Conservation (phyloP, 2,888 invertebrate species). For the Drosophila meridiana region DNA sequence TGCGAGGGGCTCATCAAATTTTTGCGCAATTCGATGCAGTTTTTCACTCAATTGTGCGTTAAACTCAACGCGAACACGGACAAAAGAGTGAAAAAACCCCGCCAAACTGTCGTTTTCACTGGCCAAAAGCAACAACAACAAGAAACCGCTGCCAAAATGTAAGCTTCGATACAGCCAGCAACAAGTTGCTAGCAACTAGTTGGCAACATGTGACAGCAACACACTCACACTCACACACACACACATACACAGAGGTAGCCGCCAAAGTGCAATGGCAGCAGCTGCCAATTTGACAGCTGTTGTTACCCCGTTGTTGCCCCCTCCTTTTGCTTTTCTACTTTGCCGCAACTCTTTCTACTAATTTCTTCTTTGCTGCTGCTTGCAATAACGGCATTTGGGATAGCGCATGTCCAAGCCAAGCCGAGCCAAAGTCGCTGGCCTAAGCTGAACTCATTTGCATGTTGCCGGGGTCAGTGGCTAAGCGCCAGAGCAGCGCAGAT, state of each 20-base stretch:
- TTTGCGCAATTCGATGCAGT: conserved; percentile 61
- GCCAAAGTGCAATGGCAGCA: conserved; percentile 62
- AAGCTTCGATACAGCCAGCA: conserved; percentile 40
- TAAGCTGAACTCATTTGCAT: conserved; percentile 73
- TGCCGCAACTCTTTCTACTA: conserved; percentile 35
- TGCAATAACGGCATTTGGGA: conserved; percentile 51
- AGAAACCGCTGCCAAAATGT: conserved; percentile 41
- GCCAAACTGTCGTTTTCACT: conserved; percentile 69
- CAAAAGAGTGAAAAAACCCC: conserved; percentile 20
- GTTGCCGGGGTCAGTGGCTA: conserved; percentile 63
- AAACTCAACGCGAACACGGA: conserved; percentile 19
- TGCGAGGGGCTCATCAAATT: conserved; percentile 46
- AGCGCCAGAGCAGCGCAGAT: conserved; percentile 25
- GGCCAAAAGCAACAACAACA: conserved; percentile 18
- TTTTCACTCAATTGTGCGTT: conserved; percentile 71
- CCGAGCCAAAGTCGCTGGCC: conserved; percentile 45
- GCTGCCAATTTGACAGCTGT: conserved; percentile 53
- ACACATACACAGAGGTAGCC: conserved; percentile 4
- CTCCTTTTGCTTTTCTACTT: conserved; percentile 36
- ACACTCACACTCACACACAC: neutral
- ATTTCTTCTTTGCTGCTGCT: conserved; percentile 2
- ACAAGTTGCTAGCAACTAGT: conserved; percentile 50
- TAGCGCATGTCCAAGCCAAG: conserved; percentile 40
- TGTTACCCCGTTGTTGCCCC: conserved; percentile 23
- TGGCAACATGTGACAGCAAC: conserved; percentile 40